Evolutionary conservation across 2,797 vertebrate species (phyloP).

Genomic region (Ptychadena robeensis): DNA sequence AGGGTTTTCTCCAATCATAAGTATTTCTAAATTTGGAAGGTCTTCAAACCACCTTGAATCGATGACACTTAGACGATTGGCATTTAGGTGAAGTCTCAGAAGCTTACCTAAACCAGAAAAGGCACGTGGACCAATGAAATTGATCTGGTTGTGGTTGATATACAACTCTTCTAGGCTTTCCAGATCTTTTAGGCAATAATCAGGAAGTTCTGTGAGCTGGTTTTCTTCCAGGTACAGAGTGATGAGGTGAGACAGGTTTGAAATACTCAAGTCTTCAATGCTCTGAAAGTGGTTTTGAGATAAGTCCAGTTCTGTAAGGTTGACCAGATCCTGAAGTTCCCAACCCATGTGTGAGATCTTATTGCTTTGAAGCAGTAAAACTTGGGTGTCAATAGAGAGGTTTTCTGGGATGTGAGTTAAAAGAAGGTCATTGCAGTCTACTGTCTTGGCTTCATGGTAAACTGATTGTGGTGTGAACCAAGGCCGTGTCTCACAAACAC

Average conservation of each 20-base stretch:
- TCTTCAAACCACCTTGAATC: conserved; percentile 81
- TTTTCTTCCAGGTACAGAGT: conserved; percentile 86
- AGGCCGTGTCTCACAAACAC: conserved; percentile 83
- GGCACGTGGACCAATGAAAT: conserved; percentile 78
- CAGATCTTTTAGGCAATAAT: conserved; percentile 78
- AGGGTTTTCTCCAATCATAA: conserved; percentile 86
- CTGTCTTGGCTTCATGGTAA: conserved; percentile 80
- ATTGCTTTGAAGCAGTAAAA: conserved; percentile 84
- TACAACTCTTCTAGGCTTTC: conserved; percentile 82
- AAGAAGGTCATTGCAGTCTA: conserved; percentile 84
- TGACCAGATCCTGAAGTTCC: conserved; percentile 77
- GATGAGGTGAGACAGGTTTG: conserved; percentile 76
- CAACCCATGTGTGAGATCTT: conserved; percentile 78
- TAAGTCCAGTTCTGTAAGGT: conserved; percentile 83
- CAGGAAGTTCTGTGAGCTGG: conserved; percentile 77
- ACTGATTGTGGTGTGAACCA: conserved; percentile 86
- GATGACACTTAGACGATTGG: conserved; percentile 79
- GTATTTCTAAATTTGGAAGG: conserved; percentile 82
- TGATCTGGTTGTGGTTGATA: conserved; percentile 84
- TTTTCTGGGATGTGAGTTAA: conserved; percentile 75
- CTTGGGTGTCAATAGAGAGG: conserved; percentile 78
- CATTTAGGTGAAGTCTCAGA: conserved; percentile 82
- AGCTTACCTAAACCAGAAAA: conserved; percentile 79
- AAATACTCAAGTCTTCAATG: conserved; percentile 75
- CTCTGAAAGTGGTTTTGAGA: conserved; percentile 83